Percentiles rank a stretch among this genome's conserved stretches.
Conservation (phyloP, 2,113 vertebrate genomes). For the Pelecanus crispus region DNA sequence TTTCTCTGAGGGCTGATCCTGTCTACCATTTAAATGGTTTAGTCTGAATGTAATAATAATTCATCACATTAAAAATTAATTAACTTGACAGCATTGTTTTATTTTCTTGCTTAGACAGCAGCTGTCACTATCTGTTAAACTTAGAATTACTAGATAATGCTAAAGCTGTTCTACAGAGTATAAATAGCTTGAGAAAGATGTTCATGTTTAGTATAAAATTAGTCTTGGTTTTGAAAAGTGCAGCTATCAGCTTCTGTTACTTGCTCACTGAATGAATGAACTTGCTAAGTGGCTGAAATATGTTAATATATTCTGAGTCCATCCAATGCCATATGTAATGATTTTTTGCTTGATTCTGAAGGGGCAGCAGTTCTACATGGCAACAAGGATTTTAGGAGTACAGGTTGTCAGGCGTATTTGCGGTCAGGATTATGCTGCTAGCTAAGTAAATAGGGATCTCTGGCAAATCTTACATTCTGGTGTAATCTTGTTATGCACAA, state of each 20-base stretch:
- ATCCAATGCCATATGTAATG: background rate
- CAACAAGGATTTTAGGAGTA: background rate
- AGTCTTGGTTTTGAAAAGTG: background rate
- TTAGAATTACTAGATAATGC: background rate
- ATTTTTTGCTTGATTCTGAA: background rate
- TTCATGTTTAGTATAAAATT: background rate
- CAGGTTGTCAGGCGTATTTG: background rate
- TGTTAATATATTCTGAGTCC: background rate
- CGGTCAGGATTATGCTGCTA: background rate
- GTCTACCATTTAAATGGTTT: background rate
- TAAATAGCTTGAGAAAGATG: slow-evolving; percentile 25
- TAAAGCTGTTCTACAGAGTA: background rate
- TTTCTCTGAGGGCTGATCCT: background rate
- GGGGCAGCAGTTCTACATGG: background rate
- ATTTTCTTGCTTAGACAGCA: slow-evolving; percentile 33
- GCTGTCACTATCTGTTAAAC: slow-evolving; percentile 39
- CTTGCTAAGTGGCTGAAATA: background rate
- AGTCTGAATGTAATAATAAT: slow-evolving; percentile 2
- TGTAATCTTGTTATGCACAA: background rate
- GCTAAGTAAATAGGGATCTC: background rate
- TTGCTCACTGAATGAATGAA: background rate
- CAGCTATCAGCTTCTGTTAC: background rate
- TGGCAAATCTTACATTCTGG: background rate
- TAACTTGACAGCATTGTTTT: slow-evolving; percentile 37
- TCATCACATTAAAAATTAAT: slow-evolving; percentile 37